A percentile compares a stretch with the other conserved stretches of the same genome.
Conservation (phyloP, 2,797 vertebrate genomes). For the Micromesistius poutassou region DNA sequence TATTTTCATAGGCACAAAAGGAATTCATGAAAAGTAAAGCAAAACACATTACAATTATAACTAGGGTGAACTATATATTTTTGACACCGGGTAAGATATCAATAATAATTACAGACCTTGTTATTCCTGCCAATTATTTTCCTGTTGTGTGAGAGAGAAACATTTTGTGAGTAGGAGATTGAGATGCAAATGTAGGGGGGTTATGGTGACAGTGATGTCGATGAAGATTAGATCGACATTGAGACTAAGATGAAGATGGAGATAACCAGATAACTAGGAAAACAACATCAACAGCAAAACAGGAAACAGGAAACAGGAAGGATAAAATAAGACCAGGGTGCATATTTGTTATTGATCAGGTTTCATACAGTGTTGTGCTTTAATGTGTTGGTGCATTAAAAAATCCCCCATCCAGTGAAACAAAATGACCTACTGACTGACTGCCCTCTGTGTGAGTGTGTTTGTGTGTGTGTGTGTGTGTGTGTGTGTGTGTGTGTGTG, state of each 20-base stretch:
- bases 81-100: too few relatives aligned
- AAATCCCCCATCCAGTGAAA: not conserved
- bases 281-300: not conserved
- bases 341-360: not conserved
- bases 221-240: not conserved
- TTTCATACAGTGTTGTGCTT: not conserved
- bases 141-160: not conserved
- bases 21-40: too few relatives aligned
- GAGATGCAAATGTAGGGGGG: not conserved
- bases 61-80: too few relatives aligned
- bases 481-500: slow-evolving; percentile 5
- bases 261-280: not conserved
- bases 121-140: too few relatives aligned
- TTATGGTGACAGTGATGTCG: not conserved
- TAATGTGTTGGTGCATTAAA: not conserved
- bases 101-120: too few relatives aligned
- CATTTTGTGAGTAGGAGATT: not conserved
- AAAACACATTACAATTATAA: too few relatives aligned
- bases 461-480: not conserved
- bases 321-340: not conserved
- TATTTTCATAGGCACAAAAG: too few relatives aligned
- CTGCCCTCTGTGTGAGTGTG: not conserved
- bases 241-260: not conserved
- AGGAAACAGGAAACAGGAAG: not conserved
- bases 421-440: not conserved